Evolutionary conservation across 2,797 vertebrate genomes (phyloP).

Genomic region (Melanotaenia trifasciata): DNA sequence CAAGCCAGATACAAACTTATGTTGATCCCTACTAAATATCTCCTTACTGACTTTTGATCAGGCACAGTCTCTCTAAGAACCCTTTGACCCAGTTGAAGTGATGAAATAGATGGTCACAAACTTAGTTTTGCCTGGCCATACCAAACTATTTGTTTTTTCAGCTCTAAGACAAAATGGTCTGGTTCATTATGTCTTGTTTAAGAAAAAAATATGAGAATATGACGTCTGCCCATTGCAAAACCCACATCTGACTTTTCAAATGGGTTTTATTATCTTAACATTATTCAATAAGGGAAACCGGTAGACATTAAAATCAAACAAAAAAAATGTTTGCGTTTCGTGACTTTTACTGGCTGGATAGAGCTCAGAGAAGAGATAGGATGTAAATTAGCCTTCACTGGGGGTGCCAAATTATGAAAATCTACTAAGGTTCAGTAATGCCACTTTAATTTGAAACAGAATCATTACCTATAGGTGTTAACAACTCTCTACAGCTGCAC

Average conservation of each 20-base stretch:
- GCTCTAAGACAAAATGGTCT: background rate
- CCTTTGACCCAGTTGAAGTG: constrained; percentile 6
- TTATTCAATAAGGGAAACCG: background rate
- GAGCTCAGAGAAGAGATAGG: too few species aligned
- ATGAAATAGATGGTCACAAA: constrained; percentile 3
- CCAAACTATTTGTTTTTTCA: too few species aligned
- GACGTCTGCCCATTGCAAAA: background rate
- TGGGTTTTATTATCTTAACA: background rate
- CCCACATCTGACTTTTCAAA: background rate
- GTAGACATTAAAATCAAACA: background rate
- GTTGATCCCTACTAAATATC: background rate
- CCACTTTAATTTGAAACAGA: too few species aligned
- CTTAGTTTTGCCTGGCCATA: background rate
- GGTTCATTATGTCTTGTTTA: too few species aligned
- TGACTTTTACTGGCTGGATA: too few species aligned
- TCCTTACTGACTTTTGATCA: constrained; percentile 1
- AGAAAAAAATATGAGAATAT: too few species aligned
- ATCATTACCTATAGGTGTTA: too few species aligned
- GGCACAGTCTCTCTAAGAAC: background rate
- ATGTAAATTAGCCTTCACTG: too few species aligned
- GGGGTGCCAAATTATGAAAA: too few species aligned
- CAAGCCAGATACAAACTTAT: background rate
- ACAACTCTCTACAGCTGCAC: too few species aligned
- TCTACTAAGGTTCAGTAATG: too few species aligned
- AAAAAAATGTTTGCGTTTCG: background rate